These are phyloP conservation scores for Encarsia formosa DNA, from an alignment of 2,888 invertebrate genomes.

Conservation along the genomic window DNA sequence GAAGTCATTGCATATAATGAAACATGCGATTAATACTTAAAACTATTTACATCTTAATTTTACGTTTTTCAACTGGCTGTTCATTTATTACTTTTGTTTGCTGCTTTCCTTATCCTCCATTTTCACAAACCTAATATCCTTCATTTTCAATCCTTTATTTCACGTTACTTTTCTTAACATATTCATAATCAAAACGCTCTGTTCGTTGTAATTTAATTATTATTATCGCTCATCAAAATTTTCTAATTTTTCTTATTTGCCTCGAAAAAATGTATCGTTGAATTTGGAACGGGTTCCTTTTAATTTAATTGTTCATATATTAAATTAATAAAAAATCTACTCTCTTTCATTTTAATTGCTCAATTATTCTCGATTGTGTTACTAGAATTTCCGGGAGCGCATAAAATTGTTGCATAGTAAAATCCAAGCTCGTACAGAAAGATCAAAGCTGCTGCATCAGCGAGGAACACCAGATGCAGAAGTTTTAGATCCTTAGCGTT, in stretches of 20 bases:
- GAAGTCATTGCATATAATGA: conserved; percentile 25
- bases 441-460: conserved; percentile 81
- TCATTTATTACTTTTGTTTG: conserved; percentile 49
- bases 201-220: conserved; percentile 24
- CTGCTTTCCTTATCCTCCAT: conserved; percentile 36
- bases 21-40: conserved; percentile 20
- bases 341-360: conserved; percentile 20
- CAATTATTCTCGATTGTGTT: conserved; percentile 36
- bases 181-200: conserved; percentile 17
- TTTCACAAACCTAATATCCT: conserved; percentile 20
- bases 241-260: conserved; percentile 33
- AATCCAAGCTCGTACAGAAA: conserved; percentile 82
- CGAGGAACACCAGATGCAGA: conserved; percentile 82
- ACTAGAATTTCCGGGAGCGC: conserved; percentile 78
- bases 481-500: conserved; percentile 57
- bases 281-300: conserved; percentile 16
- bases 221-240: conserved; percentile 14
- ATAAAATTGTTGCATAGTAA: conserved; percentile 83
- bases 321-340: conserved; percentile 3
- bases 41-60: conserved; percentile 33
- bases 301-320: neutral
- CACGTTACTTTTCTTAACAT: conserved; percentile 4
- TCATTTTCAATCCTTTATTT: conserved; percentile 20
- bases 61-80: conserved; percentile 37
- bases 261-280: conserved; percentile 15